Percentiles rank a stretch among this genome's conserved stretches.
Conservation (phyloP, 2,888 invertebrate genomes). For the Zele albiditarsus region DNA sequence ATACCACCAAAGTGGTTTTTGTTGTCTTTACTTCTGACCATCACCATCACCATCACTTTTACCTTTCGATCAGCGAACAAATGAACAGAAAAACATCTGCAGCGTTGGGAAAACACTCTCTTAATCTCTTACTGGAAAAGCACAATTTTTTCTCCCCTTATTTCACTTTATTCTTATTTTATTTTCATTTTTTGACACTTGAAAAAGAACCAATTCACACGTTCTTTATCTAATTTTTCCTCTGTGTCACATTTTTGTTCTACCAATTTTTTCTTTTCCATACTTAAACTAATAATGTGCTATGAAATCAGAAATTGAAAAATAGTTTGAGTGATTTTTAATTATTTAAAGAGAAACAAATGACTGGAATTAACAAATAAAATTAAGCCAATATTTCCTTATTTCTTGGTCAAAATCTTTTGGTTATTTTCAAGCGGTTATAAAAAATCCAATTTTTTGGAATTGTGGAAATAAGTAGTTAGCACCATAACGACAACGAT, state of each 20-base stretch:
- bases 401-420: no score
- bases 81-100: slow-evolving; percentile 46
- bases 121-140: slow-evolving; percentile 47
- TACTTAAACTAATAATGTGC: background rate
- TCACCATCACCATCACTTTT: background rate
- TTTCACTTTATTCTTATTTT: slow-evolving; percentile 20
- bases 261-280: background rate
- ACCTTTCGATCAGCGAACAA: slow-evolving; percentile 32
- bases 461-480: no score
- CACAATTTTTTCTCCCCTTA: slow-evolving; percentile 11
- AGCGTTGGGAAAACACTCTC: slow-evolving; percentile 33
- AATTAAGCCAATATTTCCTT: no score
- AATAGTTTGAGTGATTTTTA: no score
- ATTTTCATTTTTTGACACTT: slow-evolving; percentile 11
- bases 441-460: no score
- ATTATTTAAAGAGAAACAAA: no score
- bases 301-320: no score
- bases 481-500: no score
- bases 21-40: slow-evolving; percentile 7
- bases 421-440: no score
- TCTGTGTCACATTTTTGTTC: background rate
- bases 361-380: no score
- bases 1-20: background rate
- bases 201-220: background rate
- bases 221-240: background rate